These are phyloP conservation scores for Brassicogethes aeneus DNA, from an alignment of 2,888 invertebrate species.

Conservation along the genomic window DNA sequence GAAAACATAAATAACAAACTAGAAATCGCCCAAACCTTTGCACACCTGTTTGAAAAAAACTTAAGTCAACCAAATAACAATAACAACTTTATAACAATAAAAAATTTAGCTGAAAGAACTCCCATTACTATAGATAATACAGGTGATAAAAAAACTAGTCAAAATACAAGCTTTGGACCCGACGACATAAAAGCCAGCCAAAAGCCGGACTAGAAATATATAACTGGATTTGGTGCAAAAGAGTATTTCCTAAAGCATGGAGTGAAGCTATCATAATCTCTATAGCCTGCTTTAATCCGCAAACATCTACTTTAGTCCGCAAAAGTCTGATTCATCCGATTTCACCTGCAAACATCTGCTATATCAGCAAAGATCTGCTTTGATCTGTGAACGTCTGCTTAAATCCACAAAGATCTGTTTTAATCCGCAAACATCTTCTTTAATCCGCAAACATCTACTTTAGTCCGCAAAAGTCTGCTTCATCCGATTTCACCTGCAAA, in stretches of 20 bases:
- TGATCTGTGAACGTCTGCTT: too few relatives aligned
- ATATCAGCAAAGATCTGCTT: too few relatives aligned
- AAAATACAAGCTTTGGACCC: constrained; percentile 8
- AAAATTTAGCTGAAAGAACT: constrained; percentile 3
- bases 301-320: too few relatives aligned
- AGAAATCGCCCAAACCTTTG: constrained; percentile 6
- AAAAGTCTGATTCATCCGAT: too few relatives aligned
- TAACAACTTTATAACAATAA: constrained; percentile 1
- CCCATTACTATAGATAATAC: constrained; percentile 2
- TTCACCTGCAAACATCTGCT: too few relatives aligned
- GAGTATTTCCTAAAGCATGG: constrained; percentile 10
- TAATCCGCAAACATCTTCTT: too few relatives aligned
- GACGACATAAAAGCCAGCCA: constrained; percentile 10
- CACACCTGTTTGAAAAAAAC: constrained; percentile 1
- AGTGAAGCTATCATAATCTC: constrained; percentile 9
- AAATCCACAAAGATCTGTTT: constrained; percentile 9
- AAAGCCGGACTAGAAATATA: constrained; percentile 7
- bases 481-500: too few relatives aligned
- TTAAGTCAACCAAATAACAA: constrained; percentile 7
- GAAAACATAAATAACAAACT: background rate
- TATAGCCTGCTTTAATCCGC: constrained; percentile 8
- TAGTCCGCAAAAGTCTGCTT: too few relatives aligned
- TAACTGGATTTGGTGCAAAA: constrained; percentile 5
- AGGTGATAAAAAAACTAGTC: constrained; percentile 4
- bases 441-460: too few relatives aligned